Evolutionary conservation across 2,888 invertebrate species (phyloP).

Genomic region (Ormyrus pomaceus): DNA sequence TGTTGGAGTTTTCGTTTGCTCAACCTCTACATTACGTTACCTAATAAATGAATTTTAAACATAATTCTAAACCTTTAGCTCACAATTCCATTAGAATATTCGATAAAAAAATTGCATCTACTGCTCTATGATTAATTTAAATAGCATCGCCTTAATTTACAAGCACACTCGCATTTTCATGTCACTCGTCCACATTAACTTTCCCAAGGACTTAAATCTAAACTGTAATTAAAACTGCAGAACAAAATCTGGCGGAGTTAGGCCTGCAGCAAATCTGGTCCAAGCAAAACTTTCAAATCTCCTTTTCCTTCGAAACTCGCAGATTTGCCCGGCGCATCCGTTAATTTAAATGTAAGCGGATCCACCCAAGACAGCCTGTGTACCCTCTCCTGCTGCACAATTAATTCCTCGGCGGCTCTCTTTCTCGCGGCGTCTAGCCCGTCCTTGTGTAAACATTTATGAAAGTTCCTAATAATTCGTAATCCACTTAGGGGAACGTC

Average conservation of each 20-base stretch:
- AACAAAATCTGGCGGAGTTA: background rate
- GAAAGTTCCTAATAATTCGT: slow-evolving; percentile 19
- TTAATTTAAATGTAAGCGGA: slow-evolving; percentile 36
- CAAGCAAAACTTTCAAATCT: slow-evolving; percentile 8
- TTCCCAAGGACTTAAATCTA: too few species aligned
- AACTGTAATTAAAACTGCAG: background rate
- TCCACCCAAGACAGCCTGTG: background rate
- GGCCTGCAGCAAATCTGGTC: background rate
- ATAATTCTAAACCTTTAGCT: too few species aligned
- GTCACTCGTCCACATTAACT: too few species aligned
- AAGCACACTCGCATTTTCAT: too few species aligned
- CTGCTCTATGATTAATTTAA: too few species aligned
- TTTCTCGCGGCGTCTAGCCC: background rate
- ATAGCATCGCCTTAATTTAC: too few species aligned
- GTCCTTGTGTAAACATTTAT: slow-evolving; percentile 8
- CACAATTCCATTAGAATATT: too few species aligned
- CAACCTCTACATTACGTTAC: too few species aligned
- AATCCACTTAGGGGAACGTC: background rate
- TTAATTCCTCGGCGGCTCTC: slow-evolving; percentile 2
- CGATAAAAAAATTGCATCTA: too few species aligned
- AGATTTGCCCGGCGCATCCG: background rate
- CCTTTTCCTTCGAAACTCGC: slow-evolving; percentile 3
- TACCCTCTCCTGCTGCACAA: background rate
- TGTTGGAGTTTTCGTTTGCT: too few species aligned
- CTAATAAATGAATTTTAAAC: too few species aligned